phyloP scores from a whole-genome alignment of 2,113 vertebrate species.

The Dromaius novaehollandiae region DNA sequence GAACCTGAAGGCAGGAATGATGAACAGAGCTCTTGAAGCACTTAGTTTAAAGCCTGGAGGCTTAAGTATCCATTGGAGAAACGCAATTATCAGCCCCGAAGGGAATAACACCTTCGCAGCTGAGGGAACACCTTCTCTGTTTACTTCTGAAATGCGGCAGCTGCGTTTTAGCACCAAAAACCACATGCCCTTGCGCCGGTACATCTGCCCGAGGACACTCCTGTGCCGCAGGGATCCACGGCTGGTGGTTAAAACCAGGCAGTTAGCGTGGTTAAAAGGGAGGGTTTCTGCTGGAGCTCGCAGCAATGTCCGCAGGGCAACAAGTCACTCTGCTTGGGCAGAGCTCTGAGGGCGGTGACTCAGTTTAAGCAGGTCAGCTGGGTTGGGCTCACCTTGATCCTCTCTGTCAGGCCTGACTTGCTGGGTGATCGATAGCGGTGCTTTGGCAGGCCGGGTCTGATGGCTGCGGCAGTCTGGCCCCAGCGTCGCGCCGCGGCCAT shows the following conservation, averaged over 20 bases:
- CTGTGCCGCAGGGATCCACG: not conserved
- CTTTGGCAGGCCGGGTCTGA: rapidly evolving
- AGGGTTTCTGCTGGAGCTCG: not conserved
- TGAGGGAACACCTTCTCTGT: not conserved
- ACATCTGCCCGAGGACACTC: not conserved
- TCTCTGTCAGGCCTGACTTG: not conserved
- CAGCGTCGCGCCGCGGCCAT: rapidly evolving
- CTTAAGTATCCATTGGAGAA: not conserved
- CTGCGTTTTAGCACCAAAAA: not conserved
- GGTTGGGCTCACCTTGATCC: rapidly evolving
- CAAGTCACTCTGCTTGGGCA: too few relatives aligned
- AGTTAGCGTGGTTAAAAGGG: not conserved
- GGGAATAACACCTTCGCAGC: not conserved
- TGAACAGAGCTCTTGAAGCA: not conserved
- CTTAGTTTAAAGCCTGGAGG: not conserved
- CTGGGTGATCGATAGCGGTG: rapidly evolving
- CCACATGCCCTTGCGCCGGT: rapidly evolving
- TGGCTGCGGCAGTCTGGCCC: not conserved
- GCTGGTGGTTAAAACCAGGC: not conserved
- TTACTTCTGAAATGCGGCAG: not conserved
- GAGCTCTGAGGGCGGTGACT: not conserved
- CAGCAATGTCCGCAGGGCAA: not conserved
- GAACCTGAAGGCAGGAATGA: not conserved
- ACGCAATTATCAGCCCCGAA: not conserved
- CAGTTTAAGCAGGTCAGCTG: not conserved